A percentile compares a stretch with the other conserved stretches of the same genome.
Evolutionary conservation across 2,113 vertebrate species (phyloP).

Genomic region (Urocitellus parryii): DNA sequence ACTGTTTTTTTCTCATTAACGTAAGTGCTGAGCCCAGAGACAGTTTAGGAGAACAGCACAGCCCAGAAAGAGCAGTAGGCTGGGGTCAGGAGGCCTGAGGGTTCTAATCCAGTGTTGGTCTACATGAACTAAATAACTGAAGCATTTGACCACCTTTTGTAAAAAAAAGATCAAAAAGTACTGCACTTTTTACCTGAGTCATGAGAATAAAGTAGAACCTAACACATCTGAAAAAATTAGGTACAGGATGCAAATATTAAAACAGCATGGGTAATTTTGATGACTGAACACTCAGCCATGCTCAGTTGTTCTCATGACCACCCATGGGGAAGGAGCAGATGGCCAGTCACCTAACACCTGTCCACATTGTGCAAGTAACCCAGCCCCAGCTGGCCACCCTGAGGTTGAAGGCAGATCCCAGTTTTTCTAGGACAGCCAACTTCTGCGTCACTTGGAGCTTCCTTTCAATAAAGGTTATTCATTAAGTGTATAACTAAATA

Average conservation of each 20-base stretch:
- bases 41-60: not conserved
- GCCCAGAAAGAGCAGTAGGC: not conserved
- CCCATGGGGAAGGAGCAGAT: not conserved
- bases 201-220: not conserved
- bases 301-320: not conserved
- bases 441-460: not conserved
- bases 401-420: not conserved
- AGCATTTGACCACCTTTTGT: not conserved
- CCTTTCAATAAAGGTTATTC: constrained; percentile 34
- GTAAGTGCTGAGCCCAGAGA: not conserved
- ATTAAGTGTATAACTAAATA: not conserved
- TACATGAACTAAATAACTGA: not conserved
- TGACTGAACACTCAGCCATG: not conserved
- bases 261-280: not conserved
- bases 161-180: not conserved
- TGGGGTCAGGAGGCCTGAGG: not conserved
- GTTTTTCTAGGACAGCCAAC: not conserved
- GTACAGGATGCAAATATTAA: not conserved
- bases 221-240: not conserved
- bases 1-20: not conserved
- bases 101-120: not conserved
- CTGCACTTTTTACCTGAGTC: not conserved
- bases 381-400: not conserved
- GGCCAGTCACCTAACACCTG: not conserved
- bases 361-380: not conserved